A percentile compares a stretch with the other conserved stretches of the same genome.
Conservation (phyloP, 1,140 invertebrate genomes). For the Teleogryllus occipitalis region DNA sequence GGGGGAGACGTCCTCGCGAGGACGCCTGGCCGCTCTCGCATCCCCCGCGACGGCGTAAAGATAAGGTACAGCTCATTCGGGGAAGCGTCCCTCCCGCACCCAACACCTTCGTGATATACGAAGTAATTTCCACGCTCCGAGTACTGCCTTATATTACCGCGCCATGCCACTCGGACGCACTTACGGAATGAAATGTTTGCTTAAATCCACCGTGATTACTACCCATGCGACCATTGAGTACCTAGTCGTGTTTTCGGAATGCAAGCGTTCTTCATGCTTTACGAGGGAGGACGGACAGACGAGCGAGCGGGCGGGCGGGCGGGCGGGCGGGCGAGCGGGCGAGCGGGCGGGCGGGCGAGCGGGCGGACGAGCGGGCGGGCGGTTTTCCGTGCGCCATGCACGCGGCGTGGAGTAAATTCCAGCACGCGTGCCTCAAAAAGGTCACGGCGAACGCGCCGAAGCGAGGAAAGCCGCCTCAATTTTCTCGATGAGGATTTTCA, state of each 20-base stretch:
- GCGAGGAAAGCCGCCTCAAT: too few relatives aligned
- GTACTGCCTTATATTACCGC: not conserved
- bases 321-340: too few relatives aligned
- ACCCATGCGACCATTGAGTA: not conserved
- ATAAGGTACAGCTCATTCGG: not conserved
- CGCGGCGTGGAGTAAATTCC: not conserved
- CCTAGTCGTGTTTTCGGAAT: not conserved
- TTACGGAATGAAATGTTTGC: not conserved
- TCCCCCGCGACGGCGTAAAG: not conserved
- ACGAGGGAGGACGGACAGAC: not conserved
- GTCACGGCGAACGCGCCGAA: not conserved
- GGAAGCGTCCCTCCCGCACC: not conserved
- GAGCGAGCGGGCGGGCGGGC: too few relatives aligned
- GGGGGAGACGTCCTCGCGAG: too few relatives aligned
- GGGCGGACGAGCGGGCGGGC: too few relatives aligned
- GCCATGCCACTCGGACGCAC: not conserved
- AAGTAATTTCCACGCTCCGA: not conserved
- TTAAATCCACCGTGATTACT: not conserved
- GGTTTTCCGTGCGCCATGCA: not conserved
- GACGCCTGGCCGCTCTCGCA: too few relatives aligned
- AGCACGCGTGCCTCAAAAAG: not conserved
- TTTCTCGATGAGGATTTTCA: too few relatives aligned
- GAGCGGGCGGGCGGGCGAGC: too few relatives aligned
- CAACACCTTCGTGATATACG: not conserved
- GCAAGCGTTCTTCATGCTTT: not conserved